Conservation (phyloP, 2,888 invertebrate species). For the Nomada ruficornis region DNA sequence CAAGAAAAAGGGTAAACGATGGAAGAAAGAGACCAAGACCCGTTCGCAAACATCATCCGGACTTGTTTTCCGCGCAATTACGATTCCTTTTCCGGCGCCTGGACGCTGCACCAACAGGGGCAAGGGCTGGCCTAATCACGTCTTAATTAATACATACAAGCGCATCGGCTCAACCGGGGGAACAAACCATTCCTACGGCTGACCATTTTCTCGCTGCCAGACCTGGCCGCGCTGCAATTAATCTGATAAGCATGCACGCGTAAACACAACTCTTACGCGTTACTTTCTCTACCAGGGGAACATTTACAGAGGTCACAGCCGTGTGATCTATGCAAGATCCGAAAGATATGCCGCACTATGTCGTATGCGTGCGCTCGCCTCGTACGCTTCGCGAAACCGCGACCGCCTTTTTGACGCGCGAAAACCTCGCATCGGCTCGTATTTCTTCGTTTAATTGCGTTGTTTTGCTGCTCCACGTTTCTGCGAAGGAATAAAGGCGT, state of each 20-base stretch:
- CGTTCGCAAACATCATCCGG: slow-evolving; percentile 39
- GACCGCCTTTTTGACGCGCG: slow-evolving; percentile 21
- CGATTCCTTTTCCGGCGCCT: slow-evolving; percentile 53
- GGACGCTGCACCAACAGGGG: slow-evolving; percentile 12
- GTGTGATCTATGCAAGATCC: slow-evolving; percentile 82
- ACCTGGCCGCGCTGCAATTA: slow-evolving; percentile 55
- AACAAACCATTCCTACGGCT: slow-evolving; percentile 33
- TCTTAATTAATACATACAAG: slow-evolving; percentile 62
- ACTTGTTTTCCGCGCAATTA: slow-evolving; percentile 62
- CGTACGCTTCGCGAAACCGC: background rate
- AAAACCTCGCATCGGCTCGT: background rate
- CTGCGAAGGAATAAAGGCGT: no score
- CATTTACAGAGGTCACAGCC: slow-evolving; percentile 80
- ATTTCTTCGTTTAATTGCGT: background rate
- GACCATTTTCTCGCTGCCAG: slow-evolving; percentile 50
- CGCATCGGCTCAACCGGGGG: slow-evolving; percentile 25
- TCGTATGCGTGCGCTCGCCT: slow-evolving; percentile 59
- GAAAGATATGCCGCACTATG: slow-evolving; percentile 75
- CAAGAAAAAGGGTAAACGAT: background rate
- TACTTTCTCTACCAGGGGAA: slow-evolving; percentile 75
- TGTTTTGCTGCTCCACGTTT: background rate
- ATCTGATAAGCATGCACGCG: slow-evolving; percentile 73
- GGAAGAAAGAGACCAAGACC: background rate
- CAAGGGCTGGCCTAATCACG: slow-evolving; percentile 54
- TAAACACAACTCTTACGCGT: slow-evolving; percentile 65